Percentiles rank a stretch among this genome's conserved stretches.
These are phyloP conservation scores for Drymodes brunneopygia DNA, from an alignment of 2,113 vertebrate species.

Conservation along the genomic window DNA sequence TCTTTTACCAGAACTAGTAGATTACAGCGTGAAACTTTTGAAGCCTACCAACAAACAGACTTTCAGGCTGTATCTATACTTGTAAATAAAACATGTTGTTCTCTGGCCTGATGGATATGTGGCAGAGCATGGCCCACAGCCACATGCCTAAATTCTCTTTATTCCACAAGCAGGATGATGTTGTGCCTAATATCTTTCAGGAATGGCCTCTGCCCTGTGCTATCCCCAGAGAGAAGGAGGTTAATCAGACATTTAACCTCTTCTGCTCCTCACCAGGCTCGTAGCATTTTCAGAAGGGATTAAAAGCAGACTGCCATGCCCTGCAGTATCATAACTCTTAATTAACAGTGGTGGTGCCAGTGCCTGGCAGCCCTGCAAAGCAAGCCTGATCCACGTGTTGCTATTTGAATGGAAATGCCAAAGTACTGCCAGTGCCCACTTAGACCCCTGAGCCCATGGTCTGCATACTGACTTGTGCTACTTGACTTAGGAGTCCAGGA, in stretches of 20 bases:
- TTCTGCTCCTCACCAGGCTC: not conserved
- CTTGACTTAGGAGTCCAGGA: not conserved
- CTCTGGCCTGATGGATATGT: not conserved
- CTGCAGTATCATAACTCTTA: not conserved
- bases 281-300: not conserved
- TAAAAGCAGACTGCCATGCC: not conserved
- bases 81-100: not conserved
- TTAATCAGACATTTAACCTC: not conserved
- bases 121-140: not conserved
- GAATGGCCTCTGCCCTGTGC: not conserved
- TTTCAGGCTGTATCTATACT: not conserved
- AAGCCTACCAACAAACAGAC: not conserved
- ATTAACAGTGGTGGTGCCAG: not conserved
- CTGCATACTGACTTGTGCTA: not conserved
- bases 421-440: not conserved
- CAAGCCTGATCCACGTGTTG: not conserved
- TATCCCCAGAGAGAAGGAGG: not conserved
- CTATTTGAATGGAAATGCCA: not conserved
- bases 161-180: not conserved
- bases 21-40: not conserved
- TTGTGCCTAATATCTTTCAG: not conserved
- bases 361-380: not conserved
- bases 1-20: not conserved
- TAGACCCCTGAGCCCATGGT: accelerated
- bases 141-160: not conserved